Base-by-base conservation (phyloP, 1,140 invertebrate species). In the Coptotermes formosanus region DNA sequence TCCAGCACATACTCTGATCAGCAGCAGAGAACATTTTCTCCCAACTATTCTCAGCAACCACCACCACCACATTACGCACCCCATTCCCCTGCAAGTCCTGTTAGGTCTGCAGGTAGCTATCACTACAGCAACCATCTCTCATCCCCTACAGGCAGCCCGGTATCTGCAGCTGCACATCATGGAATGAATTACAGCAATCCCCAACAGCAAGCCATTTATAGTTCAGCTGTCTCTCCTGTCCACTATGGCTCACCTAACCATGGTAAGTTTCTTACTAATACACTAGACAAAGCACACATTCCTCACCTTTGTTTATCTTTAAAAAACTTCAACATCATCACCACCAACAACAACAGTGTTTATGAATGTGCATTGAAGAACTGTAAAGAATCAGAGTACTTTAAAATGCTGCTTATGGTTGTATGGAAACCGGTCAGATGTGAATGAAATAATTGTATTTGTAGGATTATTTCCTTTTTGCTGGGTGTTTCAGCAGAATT, bases 121-220 rank as follows among this genome's bases (percentile, higher is more conserved):
- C 64, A 75, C 64, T 75, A 75, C 64, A 75, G 9, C n/a, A 75
- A 30, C n/a, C 0, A n/a, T 75, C 64, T 75, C 25, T 75, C 64
- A n/a, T 75, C 64, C n/a, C 64, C 64, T n/a, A 11, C 64, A 11
- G 64, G 7, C 14, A 14, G 64, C 64, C 64, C 25, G 30, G 64
- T 75, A 25, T 30, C 64, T 0, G 64, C 82, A 30, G 19, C 82
- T 44, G 30, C 9, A 85, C 83, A 69, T 25, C 86, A 85, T 84
- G 86, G 82, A 84, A 87, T 87, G 86, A 87, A 64, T 87, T 87
- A 87, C 84, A 69, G 69, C 32, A 84, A 84, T 43, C 82, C 86
- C 19, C 64, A 75, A 16, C 64, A 75, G 64, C 86, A 82, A 52
- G 86, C 44, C 43, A 44, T 43, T 55, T 82, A 52, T 52, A 32